These are phyloP conservation scores for Dasyurus viverrinus DNA, from an alignment of 2,113 vertebrate genomes.

Conservation along the genomic window DNA sequence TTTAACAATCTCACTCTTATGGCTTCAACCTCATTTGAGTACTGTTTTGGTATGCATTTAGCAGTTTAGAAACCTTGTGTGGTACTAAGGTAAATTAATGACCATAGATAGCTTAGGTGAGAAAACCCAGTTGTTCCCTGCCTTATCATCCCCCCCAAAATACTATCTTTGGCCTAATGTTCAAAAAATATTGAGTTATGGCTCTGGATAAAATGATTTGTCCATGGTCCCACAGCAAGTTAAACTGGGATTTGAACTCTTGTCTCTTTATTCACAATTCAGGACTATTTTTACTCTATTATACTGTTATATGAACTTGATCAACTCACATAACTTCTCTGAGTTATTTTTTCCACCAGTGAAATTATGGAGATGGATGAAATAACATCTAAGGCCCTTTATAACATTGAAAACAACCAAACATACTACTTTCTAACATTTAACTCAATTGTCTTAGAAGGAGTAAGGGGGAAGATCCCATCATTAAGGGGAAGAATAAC, in stretches of 20 bases:
- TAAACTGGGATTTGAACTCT: too few relatives aligned
- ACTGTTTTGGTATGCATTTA: neutral
- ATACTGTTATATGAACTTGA: neutral
- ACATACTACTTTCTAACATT: neutral
- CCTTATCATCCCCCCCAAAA: neutral
- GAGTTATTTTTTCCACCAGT: neutral
- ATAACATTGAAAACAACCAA: neutral
- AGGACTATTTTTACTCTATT: neutral
- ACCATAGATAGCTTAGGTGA: neutral
- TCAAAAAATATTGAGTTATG: neutral
- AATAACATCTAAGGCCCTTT: neutral
- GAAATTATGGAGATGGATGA: neutral
- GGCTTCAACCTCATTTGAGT: neutral
- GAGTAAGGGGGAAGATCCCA: neutral
- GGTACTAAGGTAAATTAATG: neutral
- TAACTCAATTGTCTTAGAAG: neutral
- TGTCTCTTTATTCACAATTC: too few relatives aligned
- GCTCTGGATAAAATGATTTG: neutral
- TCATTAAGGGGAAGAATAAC: neutral
- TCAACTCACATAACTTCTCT: neutral
- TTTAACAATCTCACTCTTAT: neutral
- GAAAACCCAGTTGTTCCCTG: too few relatives aligned
- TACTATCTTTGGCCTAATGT: neutral
- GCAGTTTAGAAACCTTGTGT: neutral
- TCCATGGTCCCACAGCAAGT: neutral